A percentile compares a stretch with the other conserved stretches of the same genome.
Conservation (phyloP, 1,140 invertebrate genomes). For the Platyscapa corneri region DNA sequence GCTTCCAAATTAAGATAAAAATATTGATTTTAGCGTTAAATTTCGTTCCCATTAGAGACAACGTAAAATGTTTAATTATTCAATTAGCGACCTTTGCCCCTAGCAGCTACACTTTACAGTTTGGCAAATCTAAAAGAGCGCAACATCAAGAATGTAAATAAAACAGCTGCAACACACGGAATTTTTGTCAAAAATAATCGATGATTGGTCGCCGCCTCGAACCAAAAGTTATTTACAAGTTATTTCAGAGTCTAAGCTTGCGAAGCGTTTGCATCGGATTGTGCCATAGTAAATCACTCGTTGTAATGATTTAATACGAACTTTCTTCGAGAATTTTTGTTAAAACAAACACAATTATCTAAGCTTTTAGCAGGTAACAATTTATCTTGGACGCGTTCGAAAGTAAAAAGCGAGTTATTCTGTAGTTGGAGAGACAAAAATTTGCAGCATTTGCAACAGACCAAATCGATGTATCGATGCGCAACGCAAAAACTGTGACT, state of each 20-base stretch:
- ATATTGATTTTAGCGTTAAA: no score
- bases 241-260: neutral
- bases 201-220: no score
- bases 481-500: constrained; percentile 15
- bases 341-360: neutral
- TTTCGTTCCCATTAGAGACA: no score
- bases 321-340: neutral
- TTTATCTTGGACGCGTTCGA: neutral
- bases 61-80: no score
- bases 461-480: neutral
- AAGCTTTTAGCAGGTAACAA: neutral
- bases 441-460: neutral
- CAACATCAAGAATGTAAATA: no score
- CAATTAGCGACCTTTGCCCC: no score
- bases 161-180: no score
- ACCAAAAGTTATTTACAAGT: neutral
- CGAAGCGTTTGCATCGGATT: neutral
- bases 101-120: no score
- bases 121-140: no score
- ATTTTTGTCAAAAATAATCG: neutral
- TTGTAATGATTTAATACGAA: neutral
- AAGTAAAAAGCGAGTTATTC: neutral
- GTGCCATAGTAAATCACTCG: constrained; percentile 12
- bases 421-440: constrained; percentile 31
- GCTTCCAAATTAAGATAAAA: neutral